Evolutionary conservation across 1,140 invertebrate genomes (phyloP), one percentile per base, ranked within the genome.

Genomic region (Popillia japonica): DNA sequence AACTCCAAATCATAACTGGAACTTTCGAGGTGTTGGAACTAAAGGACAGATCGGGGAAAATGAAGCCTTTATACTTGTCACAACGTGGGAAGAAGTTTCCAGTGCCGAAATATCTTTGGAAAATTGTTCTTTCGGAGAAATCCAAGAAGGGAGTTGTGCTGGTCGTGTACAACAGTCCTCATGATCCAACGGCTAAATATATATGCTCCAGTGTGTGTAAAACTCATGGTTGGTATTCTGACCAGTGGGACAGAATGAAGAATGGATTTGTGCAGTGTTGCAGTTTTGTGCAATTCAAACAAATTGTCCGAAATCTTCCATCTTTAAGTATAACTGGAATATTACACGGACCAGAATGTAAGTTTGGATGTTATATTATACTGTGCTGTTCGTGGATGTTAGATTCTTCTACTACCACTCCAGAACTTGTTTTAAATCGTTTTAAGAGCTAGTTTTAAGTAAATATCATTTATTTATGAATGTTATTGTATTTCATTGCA

Each of bases 91-190:
- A 82, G 0, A 79, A 84, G 23, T 78, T 90, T 10, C 84, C 86
- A 17, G 88, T 87, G 6, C 89, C 89, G 0, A 87, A 87, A 82
- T 88, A 83, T 78, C 82, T 87, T 3, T 90, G 87, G 85, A 90
- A 90, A 83, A 83, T 89, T 22, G 80, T 89, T 2, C 86, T 87
- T 78, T 82, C 85, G 40, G n/a, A 72, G 10, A 40, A 40, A 11
- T 84, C 76, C 0, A 78, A 85, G 23, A 64, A 84, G 55, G 89
- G 81, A 0, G 87, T 90, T 7, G 89, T 86, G 42, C 86, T 90
- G 41, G 81, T 90, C 2, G 83, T 85, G 8, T 79, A 88, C 2
- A 90, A 90, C 78, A 88, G 90, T 86, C 90, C 90, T 14, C 83
- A 82, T 41, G 17, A 64, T 2, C 23, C 48, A 3, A 77, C 77